A percentile compares a stretch with the other conserved stretches of the same genome.
phyloP scores from a whole-genome alignment of 1,140 invertebrate species.

The Drosophila pseudoobscura region DNA sequence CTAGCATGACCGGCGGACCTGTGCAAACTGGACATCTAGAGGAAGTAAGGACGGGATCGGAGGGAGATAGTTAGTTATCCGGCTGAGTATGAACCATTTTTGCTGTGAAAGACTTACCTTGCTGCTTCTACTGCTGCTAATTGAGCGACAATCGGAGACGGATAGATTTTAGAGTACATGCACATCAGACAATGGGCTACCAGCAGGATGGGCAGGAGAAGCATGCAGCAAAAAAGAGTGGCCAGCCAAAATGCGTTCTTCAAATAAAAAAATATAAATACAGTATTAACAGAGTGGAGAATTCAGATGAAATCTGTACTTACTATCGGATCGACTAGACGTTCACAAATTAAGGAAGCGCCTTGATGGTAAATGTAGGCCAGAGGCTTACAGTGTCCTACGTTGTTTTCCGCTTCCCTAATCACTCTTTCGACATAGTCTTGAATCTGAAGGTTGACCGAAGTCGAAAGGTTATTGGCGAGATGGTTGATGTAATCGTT shows the following conservation, averaged over 20 bases:
- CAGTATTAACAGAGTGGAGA: too few relatives aligned
- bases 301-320: constrained; percentile 80
- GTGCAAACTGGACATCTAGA: constrained; percentile 39
- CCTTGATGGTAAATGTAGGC: constrained; percentile 90
- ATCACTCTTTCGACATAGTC: constrained; percentile 87
- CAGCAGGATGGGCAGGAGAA: constrained; percentile 92
- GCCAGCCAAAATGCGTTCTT: constrained; percentile 95
- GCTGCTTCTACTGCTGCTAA: constrained; percentile 86
- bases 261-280: constrained; percentile 44
- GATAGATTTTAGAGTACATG: constrained; percentile 93
- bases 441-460: constrained; percentile 85
- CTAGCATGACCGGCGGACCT: constrained; percentile 1
- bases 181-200: constrained; percentile 90
- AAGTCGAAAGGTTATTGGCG: constrained; percentile 59
- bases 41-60: neutral
- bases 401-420: constrained; percentile 84
- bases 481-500: constrained; percentile 87
- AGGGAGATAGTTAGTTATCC: too few relatives aligned
- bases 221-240: constrained; percentile 90
- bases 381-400: constrained; percentile 92
- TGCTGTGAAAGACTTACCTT: constrained; percentile 42
- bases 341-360: constrained; percentile 89
- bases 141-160: constrained; percentile 85
- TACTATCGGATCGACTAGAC: constrained; percentile 92
- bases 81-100: neutral